These are phyloP conservation scores for Speoplatyrhinus poulsoni DNA, from an alignment of 2,113 vertebrate genomes.

Conservation along the genomic window DNA sequence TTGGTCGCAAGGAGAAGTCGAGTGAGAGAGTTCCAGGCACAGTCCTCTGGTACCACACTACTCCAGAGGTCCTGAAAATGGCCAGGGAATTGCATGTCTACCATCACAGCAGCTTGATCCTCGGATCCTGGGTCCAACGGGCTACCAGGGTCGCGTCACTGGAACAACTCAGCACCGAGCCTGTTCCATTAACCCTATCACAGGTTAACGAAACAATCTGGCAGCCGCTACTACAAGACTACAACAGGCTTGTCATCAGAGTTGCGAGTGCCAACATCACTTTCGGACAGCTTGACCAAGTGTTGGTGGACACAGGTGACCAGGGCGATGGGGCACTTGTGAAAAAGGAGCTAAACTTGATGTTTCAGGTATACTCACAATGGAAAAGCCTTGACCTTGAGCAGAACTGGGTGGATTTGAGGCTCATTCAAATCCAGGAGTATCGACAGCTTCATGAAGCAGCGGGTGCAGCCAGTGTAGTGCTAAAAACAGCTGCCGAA, in stretches of 20 bases:
- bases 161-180: not conserved
- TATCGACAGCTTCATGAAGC: constrained; percentile 63
- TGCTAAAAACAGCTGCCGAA: constrained; percentile 56
- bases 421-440: constrained; percentile 60
- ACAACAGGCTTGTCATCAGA: constrained; percentile 20
- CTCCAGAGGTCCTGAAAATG: constrained; percentile 48
- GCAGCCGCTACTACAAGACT: constrained; percentile 45
- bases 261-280: constrained; percentile 44
- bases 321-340: constrained; percentile 55
- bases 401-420: constrained; percentile 39
- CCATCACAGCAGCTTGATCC: constrained; percentile 65
- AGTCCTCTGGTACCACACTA: constrained; percentile 54
- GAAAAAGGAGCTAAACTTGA: constrained; percentile 61
- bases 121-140: constrained; percentile 57
- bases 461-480: constrained; percentile 51
- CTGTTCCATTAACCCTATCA: constrained; percentile 25
- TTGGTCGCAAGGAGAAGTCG: constrained; percentile 25
- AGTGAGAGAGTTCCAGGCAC: not conserved
- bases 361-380: constrained; percentile 36
- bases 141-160: not conserved
- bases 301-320: constrained; percentile 52
- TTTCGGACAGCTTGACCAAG: constrained; percentile 59
- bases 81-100: constrained; percentile 63
- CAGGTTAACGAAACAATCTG: constrained; percentile 59
- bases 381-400: not conserved